Evolutionary conservation across 2,888 invertebrate species (phyloP).

Genomic region (Octodonta nipae): DNA sequence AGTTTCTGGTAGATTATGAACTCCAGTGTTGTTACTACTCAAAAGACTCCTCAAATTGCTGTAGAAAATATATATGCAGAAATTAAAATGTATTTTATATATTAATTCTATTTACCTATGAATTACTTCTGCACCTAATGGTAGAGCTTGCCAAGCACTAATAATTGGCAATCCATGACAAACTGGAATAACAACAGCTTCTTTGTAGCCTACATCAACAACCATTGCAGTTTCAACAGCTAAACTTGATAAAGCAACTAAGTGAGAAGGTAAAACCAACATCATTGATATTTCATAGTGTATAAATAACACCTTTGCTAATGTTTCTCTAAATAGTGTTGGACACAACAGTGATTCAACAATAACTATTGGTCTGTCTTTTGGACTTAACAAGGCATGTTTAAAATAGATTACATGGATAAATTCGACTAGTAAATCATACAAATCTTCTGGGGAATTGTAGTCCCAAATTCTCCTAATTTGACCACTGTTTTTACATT

Average conservation of each 20-base stretch:
- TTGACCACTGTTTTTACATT: conserved; percentile 48
- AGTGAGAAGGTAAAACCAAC: conserved; percentile 64
- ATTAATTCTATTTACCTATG: conserved; percentile 39
- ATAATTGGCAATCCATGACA: conserved; percentile 78
- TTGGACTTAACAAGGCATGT: conserved; percentile 83
- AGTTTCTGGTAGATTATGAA: conserved; percentile 39
- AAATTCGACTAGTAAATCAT: conserved; percentile 77
- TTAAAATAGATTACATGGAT: conserved; percentile 78
- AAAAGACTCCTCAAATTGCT: conserved; percentile 34
- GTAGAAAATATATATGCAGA: conserved; percentile 11
- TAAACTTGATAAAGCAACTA: conserved; percentile 70
- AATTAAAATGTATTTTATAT: neutral
- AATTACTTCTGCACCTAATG: conserved; percentile 61
- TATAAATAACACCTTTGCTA: conserved; percentile 80
- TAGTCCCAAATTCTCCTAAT: conserved; percentile 53
- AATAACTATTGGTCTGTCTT: conserved; percentile 81
- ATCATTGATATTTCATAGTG: conserved; percentile 71
- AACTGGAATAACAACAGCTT: conserved; percentile 69
- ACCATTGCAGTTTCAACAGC: conserved; percentile 73
- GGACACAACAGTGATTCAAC: conserved; percentile 80
- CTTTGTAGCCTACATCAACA: conserved; percentile 75
- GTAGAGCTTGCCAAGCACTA: conserved; percentile 68
- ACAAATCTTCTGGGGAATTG: conserved; percentile 53
- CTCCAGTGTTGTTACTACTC: conserved; percentile 35
- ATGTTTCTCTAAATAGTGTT: conserved; percentile 67